These are phyloP conservation scores for Plutomurus gul DNA, from an alignment of 1,140 invertebrate genomes.

Conservation along the genomic window DNA sequence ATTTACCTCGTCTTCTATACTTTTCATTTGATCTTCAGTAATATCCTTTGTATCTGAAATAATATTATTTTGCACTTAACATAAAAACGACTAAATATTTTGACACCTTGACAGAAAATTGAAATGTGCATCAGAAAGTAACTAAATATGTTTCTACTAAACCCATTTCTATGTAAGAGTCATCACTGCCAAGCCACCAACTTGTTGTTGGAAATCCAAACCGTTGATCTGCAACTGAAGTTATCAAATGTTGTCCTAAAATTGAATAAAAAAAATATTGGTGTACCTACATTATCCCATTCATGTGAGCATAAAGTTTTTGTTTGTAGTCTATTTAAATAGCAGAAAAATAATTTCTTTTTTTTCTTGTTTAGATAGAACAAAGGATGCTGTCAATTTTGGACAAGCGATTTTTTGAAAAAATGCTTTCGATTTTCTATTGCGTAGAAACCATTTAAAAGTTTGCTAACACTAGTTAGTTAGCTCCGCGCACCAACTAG, in stretches of 20 bases:
- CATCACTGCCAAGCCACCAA: constrained; percentile 76
- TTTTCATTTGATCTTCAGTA: constrained; percentile 60
- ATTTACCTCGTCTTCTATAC: constrained; percentile 70
- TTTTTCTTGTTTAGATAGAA: no score
- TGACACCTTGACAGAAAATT: not conserved
- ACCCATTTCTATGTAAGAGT: constrained; percentile 69
- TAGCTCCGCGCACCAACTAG: no score
- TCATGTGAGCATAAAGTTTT: not conserved
- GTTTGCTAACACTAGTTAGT: no score
- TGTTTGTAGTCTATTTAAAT: no score
- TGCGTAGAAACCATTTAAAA: no score
- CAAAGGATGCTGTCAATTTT: no score
- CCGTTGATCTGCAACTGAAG: constrained; percentile 74
- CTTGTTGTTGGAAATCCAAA: constrained; percentile 72
- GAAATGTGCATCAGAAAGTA: not conserved
- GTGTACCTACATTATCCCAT: not conserved
- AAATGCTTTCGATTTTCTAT: no score
- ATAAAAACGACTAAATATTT: no score
- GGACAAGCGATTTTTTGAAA: no score
- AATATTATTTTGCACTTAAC: not conserved
- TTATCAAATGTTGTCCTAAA: constrained; percentile 78
- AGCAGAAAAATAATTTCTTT: no score
- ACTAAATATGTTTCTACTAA: constrained; percentile 39
- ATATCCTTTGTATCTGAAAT: constrained; percentile 60
- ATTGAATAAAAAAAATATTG: not conserved